Evolutionary conservation across 2,888 invertebrate genomes (phyloP).

Genomic region (Caenorhabditis sp.): DNA sequence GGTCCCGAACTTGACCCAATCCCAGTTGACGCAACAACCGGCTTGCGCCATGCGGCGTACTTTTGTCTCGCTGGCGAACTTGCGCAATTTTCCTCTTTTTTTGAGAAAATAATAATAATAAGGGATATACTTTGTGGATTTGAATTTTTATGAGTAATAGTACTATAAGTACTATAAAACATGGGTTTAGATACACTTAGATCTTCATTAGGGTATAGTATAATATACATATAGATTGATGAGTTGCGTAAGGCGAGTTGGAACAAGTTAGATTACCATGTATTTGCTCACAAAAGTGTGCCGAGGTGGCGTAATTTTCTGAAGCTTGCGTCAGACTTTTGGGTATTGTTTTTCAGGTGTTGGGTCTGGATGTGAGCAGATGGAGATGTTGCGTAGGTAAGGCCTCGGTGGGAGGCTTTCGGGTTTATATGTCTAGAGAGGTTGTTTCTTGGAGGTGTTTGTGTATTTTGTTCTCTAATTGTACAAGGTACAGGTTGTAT

Average conservation of each 20-base stretch:
- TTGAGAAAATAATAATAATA: not conserved
- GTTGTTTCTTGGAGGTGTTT: no score
- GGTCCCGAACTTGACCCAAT: not conserved
- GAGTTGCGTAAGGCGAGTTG: not conserved
- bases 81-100: not conserved
- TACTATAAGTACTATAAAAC: not conserved
- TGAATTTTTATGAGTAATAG: no score
- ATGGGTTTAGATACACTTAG: no score
- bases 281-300: not conserved
- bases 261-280: not conserved
- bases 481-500: no score
- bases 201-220: no score
- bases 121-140: not conserved
- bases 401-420: no score
- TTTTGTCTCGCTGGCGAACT: not conserved
- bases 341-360: not conserved
- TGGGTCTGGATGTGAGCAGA: not conserved
- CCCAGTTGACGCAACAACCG: not conserved
- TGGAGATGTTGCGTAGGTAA: not conserved
- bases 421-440: no score
- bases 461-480: no score
- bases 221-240: not conserved
- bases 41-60: not conserved
- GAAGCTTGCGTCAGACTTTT: not conserved
- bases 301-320: not conserved